A percentile compares a stretch with the other conserved stretches of the same genome.
phyloP scores from a whole-genome alignment of 2,113 vertebrate species.

The Bombycilla garrulus region DNA sequence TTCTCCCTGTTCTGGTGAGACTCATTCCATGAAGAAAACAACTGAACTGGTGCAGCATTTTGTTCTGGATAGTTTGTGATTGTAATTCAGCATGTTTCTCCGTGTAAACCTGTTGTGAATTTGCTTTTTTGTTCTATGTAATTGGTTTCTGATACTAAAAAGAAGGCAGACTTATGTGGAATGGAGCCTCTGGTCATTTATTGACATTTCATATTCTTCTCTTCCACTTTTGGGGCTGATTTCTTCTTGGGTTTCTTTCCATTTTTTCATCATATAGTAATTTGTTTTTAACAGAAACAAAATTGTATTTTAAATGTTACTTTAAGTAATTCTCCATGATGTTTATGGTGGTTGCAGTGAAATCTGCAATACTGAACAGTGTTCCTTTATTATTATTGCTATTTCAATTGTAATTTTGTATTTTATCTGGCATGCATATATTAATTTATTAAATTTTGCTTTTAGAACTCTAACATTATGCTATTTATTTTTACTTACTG shows the following conservation, averaged over 20 bases:
- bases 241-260: constrained; percentile 70
- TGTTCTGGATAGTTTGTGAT: constrained; percentile 81
- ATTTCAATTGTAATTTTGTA: constrained; percentile 85
- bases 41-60: constrained; percentile 76
- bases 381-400: constrained; percentile 77
- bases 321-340: constrained; percentile 77
- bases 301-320: constrained; percentile 73
- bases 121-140: constrained; percentile 78
- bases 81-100: constrained; percentile 88
- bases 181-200: constrained; percentile 74
- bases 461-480: constrained; percentile 73
- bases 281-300: constrained; percentile 75
- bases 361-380: constrained; percentile 76
- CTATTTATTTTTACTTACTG: background rate
- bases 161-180: constrained; percentile 60
- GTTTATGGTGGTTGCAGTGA: constrained; percentile 79
- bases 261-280: constrained; percentile 59
- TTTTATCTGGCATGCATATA: constrained; percentile 88
- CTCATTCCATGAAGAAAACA: constrained; percentile 74
- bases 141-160: constrained; percentile 76
- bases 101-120: constrained; percentile 79
- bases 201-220: constrained; percentile 64
- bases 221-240: constrained; percentile 32
- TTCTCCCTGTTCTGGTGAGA: constrained; percentile 83
- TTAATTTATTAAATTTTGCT: constrained; percentile 99